Evolutionary conservation across 2,797 vertebrate genomes (phyloP).

Genomic region (Synaphobranchus kaupii): DNA sequence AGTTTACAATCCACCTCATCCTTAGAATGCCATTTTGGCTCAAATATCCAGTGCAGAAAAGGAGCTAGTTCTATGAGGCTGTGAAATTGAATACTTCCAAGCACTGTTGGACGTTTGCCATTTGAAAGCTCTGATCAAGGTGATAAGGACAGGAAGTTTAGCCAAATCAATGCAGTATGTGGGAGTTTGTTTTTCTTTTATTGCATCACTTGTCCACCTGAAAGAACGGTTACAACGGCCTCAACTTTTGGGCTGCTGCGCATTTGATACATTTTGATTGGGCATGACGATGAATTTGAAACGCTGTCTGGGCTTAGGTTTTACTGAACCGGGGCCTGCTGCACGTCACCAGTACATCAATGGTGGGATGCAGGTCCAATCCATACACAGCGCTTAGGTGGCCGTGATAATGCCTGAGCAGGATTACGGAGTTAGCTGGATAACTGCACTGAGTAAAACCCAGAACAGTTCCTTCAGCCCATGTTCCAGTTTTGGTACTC

Average conservation of each 20-base stretch:
- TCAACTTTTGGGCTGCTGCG: not conserved
- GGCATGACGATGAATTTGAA: too few relatives aligned
- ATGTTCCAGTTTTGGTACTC: too few relatives aligned
- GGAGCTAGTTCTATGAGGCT: not conserved
- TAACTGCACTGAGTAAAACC: too few relatives aligned
- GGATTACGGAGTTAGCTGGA: too few relatives aligned
- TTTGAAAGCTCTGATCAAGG: not conserved
- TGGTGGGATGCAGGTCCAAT: conserved; percentile 93
- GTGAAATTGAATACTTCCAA: not conserved
- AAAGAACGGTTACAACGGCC: not conserved
- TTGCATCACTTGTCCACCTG: too few relatives aligned
- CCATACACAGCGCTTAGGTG: conserved; percentile 96
- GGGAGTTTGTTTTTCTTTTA: too few relatives aligned
- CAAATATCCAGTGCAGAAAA: not conserved
- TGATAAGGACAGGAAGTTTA: too few relatives aligned
- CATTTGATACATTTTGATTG: too few relatives aligned
- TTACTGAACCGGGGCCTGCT: conserved; percentile 68
- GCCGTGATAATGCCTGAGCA: conserved; percentile 92
- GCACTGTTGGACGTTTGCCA: too few relatives aligned
- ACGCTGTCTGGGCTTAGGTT: too few relatives aligned
- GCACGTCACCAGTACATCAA: conserved; percentile 94
- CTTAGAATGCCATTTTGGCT: not conserved
- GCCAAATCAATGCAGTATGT: too few relatives aligned
- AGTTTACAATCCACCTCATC: not conserved
- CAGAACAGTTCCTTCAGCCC: too few relatives aligned